Conservation (phyloP, 2,113 vertebrate genomes). For the Bombycilla garrulus region DNA sequence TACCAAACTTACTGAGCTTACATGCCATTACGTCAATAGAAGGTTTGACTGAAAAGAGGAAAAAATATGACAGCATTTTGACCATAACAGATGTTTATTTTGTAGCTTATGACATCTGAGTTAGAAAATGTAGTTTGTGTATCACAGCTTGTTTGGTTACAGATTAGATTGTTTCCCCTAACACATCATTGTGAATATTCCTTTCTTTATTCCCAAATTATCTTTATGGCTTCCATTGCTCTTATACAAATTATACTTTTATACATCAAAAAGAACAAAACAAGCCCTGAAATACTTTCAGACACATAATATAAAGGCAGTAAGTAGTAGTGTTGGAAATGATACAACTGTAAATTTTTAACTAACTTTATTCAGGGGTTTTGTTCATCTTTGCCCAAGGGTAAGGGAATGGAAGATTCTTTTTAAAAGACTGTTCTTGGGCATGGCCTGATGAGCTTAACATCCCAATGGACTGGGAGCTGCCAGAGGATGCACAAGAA, state of each 20-base stretch:
- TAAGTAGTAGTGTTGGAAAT: not conserved
- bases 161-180: not conserved
- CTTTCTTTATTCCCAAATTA: not conserved
- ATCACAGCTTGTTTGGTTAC: not conserved
- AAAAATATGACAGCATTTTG: not conserved
- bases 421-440: not conserved
- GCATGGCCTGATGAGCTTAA: not conserved
- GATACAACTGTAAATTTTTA: not conserved
- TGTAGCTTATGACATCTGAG: not conserved
- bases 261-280: not conserved
- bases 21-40: not conserved
- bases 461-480: too few relatives aligned
- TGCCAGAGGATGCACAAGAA: not conserved
- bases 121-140: not conserved
- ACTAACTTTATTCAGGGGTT: not conserved
- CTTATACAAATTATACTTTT: not conserved
- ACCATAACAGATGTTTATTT: not conserved
- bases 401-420: not conserved
- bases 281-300: not conserved
- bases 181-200: not conserved
- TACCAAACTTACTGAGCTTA: not conserved
- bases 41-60: not conserved
- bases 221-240: not conserved
- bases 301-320: not conserved
- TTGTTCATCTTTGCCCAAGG: rapidly evolving